Percentiles rank a stretch among this genome's conserved stretches.
Evolutionary conservation across 2,113 vertebrate species (phyloP).

Genomic region (Cyprinodon brontotheroides): DNA sequence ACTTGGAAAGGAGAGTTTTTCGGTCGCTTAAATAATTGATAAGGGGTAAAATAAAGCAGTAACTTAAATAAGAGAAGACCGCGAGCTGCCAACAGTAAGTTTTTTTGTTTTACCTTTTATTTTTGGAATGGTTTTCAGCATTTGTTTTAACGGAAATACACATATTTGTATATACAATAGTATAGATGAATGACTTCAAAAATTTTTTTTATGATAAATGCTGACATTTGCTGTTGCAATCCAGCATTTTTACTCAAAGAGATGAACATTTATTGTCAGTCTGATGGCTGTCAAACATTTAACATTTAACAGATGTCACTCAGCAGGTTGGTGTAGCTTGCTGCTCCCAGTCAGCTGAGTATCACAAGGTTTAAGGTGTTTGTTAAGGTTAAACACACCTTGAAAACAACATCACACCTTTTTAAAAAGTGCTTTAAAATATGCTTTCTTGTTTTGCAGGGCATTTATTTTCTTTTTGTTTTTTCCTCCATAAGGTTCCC

Average conservation of each 20-base stretch:
- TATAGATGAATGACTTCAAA: background rate
- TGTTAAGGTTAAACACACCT: background rate
- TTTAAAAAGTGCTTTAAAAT: background rate
- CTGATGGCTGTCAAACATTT: background rate
- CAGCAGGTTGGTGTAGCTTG: slow-evolving; percentile 13
- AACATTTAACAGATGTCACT: background rate
- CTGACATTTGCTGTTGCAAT: background rate
- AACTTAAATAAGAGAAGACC: background rate
- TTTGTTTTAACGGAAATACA: background rate
- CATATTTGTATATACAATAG: background rate
- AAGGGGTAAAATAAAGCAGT: background rate
- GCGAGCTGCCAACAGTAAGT: background rate
- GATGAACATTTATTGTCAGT: background rate
- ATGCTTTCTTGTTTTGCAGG: too few relatives aligned
- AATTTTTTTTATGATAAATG: background rate
- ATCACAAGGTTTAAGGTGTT: background rate
- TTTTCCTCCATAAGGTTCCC: background rate
- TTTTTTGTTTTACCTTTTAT: background rate
- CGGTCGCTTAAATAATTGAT: background rate
- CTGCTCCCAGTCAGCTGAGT: slow-evolving; percentile 42
- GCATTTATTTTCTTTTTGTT: rapidly evolving
- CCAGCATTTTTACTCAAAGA: background rate
- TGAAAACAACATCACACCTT: background rate
- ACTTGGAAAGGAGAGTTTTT: rapidly evolving
- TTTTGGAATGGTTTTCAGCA: background rate